Conservation (phyloP, 1,140 invertebrate species). For the Magallana gigas region DNA sequence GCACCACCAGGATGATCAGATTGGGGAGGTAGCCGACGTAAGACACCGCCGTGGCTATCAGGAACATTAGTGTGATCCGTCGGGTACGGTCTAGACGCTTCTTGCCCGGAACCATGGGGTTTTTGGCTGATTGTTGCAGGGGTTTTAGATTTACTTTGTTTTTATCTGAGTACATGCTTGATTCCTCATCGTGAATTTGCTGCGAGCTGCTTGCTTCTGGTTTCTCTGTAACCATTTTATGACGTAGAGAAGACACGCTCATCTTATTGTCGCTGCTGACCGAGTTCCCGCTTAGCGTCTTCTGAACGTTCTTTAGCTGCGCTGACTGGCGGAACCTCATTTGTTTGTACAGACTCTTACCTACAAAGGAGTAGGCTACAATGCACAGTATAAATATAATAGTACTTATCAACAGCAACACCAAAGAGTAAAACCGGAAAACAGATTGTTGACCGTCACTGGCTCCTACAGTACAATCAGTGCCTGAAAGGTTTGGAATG, state of each 20-base stretch:
- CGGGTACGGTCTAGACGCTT: slow-evolving; percentile 42
- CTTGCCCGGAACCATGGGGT: not conserved
- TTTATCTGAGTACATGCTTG: not conserved
- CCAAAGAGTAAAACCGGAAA: slow-evolving; percentile 42
- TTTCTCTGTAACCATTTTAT: not conserved
- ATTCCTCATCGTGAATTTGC: slow-evolving; percentile 11
- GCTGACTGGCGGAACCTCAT: slow-evolving; percentile 47
- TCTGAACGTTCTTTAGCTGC: slow-evolving; percentile 27
- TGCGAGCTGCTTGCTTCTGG: not conserved
- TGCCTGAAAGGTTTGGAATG: slow-evolving; percentile 32
- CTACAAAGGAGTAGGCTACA: slow-evolving; percentile 46
- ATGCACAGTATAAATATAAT: slow-evolving; percentile 47
- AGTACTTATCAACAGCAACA: slow-evolving; percentile 49
- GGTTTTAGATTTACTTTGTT: not conserved
- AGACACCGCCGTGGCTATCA: slow-evolving; percentile 55
- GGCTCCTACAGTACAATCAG: slow-evolving; percentile 44
- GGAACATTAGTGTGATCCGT: slow-evolving; percentile 53
- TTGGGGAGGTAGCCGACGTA: slow-evolving; percentile 54
- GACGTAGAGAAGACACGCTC: not conserved
- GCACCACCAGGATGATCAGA: slow-evolving; percentile 42
- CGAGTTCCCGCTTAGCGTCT: slow-evolving; percentile 7
- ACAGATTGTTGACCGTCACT: slow-evolving; percentile 23
- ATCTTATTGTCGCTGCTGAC: slow-evolving; percentile 14
- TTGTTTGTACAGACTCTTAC: slow-evolving; percentile 48
- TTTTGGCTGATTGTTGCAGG: not conserved